Evolutionary conservation across 2,797 vertebrate species (phyloP).

Genomic region (Ataeniobius toweri): DNA sequence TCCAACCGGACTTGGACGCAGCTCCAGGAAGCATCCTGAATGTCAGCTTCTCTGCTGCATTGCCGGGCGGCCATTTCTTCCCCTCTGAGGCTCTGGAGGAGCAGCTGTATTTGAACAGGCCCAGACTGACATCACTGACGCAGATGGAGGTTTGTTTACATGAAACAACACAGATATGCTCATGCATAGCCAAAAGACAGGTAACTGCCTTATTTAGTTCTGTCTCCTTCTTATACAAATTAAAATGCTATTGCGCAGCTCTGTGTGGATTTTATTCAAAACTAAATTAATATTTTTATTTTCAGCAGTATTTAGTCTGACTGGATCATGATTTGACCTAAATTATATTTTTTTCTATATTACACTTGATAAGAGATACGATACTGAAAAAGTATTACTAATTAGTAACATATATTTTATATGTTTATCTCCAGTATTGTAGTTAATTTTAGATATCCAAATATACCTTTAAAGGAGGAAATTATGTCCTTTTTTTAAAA

Average conservation of each 20-base stretch:
- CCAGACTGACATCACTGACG: conserved; percentile 87
- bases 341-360: too few relatives aligned
- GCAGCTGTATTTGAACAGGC: conserved; percentile 95
- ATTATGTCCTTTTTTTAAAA: not conserved
- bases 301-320: not conserved
- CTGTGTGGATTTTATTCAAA: not conserved
- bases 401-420: not conserved
- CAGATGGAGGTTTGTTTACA: conserved; percentile 85
- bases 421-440: not conserved
- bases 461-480: not conserved
- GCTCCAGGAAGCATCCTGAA: conserved; percentile 88
- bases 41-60: conserved; percentile 92
- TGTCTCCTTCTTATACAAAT: not conserved
- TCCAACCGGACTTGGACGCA: conserved; percentile 93
- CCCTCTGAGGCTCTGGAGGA: conserved; percentile 97
- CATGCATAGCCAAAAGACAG: not conserved
- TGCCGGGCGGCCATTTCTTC: conserved; percentile 89
- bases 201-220: not conserved
- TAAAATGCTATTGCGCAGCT: not conserved
- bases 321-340: not conserved
- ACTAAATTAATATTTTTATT: not conserved
- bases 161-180: conserved; percentile 1
- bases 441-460: not conserved
- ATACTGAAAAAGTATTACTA: not conserved
- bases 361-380: not conserved